phyloP scores from a whole-genome alignment of 2,113 vertebrate species.

The Chamaea fasciata region DNA sequence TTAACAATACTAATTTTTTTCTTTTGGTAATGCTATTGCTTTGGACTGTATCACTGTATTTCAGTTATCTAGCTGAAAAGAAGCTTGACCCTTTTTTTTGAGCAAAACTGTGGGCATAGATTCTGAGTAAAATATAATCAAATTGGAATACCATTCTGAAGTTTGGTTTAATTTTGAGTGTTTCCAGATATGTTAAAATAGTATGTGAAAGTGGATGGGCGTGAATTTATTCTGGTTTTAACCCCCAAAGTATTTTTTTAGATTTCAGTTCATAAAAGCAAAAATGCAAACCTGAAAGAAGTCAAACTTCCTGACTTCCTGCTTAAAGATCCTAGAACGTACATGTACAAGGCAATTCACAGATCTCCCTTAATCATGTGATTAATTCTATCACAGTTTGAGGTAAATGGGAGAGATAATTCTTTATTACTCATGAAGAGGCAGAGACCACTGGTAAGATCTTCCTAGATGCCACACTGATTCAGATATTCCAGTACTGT shows the following conservation, averaged over 20 bases:
- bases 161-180: neutral
- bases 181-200: neutral
- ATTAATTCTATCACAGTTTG: constrained; percentile 34
- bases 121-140: neutral
- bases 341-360: neutral
- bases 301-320: neutral
- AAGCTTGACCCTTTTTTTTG: neutral
- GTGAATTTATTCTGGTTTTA: neutral
- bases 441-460: neutral
- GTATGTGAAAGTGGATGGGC: neutral
- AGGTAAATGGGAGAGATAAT: neutral
- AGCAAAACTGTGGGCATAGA: neutral
- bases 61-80: neutral
- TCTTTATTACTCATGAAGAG: neutral
- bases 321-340: neutral
- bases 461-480: neutral
- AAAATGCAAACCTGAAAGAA: neutral
- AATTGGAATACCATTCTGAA: neutral
- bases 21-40: neutral
- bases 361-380: neutral
- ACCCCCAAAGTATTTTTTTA: neutral
- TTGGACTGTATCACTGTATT: neutral
- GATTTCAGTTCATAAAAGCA: neutral
- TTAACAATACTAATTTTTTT: neutral
- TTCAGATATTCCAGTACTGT: neutral